These are phyloP conservation scores for Eristalinus aeneus DNA, from an alignment of 2,888 invertebrate species.

Conservation along the genomic window DNA sequence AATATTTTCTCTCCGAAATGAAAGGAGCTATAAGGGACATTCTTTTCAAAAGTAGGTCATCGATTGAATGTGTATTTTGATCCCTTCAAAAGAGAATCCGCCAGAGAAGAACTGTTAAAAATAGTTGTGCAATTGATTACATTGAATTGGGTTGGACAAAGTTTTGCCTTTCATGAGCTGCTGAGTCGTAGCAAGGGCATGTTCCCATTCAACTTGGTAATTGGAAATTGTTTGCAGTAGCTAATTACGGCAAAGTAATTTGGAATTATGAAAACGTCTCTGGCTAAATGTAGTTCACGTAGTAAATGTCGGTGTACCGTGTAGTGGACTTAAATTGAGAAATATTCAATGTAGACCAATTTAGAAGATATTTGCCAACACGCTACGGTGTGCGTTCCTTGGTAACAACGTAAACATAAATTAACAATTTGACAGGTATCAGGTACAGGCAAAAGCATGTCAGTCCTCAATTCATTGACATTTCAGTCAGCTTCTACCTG, in stretches of 20 bases:
- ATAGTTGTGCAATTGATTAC: neutral
- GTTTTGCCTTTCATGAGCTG: neutral
- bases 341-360: too few relatives aligned
- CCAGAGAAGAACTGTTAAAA: neutral
- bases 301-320: too few relatives aligned
- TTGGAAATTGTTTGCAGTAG: neutral
- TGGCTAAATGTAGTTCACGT: neutral
- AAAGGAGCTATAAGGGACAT: neutral
- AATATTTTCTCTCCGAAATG: neutral
- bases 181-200: neutral
- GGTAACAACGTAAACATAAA: too few relatives aligned
- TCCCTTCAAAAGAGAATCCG: neutral
- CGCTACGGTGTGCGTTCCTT: too few relatives aligned
- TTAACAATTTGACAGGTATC: too few relatives aligned
- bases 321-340: too few relatives aligned
- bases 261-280: neutral
- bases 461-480: neutral
- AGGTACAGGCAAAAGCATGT: too few relatives aligned
- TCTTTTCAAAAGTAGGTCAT: conserved; percentile 21
- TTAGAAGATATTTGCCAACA: too few relatives aligned
- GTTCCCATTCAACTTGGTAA: neutral
- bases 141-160: neutral
- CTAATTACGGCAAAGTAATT: neutral
- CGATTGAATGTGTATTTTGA: conserved; percentile 14
- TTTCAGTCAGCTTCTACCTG: neutral